Conservation (phyloP, 2,113 vertebrate genomes). For the Elephas maximus region DNA sequence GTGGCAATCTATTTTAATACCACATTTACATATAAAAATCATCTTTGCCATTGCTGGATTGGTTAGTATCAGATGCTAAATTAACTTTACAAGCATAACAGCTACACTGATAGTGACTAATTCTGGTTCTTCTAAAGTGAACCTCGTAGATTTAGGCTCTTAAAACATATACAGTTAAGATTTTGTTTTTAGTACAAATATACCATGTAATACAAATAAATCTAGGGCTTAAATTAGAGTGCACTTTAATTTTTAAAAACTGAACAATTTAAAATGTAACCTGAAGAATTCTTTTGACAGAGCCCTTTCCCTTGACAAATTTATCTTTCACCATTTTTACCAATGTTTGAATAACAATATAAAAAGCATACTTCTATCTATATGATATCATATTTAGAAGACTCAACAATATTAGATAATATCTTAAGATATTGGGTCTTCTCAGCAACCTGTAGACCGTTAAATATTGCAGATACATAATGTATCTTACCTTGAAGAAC, state of each 20-base stretch:
- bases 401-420: background rate
- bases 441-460: background rate
- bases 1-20: constrained; percentile 74
- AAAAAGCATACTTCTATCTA: background rate
- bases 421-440: background rate
- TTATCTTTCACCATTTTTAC: constrained; percentile 6
- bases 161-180: constrained; percentile 32
- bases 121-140: constrained; percentile 71
- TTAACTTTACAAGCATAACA: constrained; percentile 70
- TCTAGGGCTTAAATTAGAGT: background rate
- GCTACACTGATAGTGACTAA: constrained; percentile 67
- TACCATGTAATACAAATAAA: constrained; percentile 43
- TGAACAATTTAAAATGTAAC: background rate
- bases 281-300: background rate
- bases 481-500: background rate
- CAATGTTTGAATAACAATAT: background rate
- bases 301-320: background rate
- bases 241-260: background rate
- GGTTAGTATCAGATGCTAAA: constrained; percentile 77
- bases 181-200: constrained; percentile 11
- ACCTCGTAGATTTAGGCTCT: constrained; percentile 49
- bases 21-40: constrained; percentile 76
- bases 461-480: background rate
- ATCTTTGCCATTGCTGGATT: constrained; percentile 61
- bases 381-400: background rate